Evolutionary conservation across 2,888 invertebrate species (phyloP), one percentile per base, ranked within the genome.

Genomic region (Xylota segnis): DNA sequence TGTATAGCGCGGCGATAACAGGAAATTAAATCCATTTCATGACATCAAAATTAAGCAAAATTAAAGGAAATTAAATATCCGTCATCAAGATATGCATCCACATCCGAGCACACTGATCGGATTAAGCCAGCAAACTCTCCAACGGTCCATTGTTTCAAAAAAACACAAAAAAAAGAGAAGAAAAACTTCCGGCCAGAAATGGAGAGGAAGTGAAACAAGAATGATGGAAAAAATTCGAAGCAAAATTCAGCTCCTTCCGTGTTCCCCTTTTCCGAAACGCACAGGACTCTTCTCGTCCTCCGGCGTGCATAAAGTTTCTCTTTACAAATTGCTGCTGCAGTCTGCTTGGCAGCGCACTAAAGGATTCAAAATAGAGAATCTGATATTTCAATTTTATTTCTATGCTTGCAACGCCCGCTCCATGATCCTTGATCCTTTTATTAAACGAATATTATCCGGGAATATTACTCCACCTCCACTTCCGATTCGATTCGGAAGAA

Each of bases 31-130:
- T 83, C 18, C 56, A 14, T 58, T 52, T 34, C 27, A 34, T 47
- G 34, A 70, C 81, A 76, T 45, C 10, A 56, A 74, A 74, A 50
- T 77, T 54, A 70, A 61, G 47, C 52, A 37, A 56, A 68, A 56
- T 70, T 68, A 32, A 76, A 71, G 82, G 82, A 77, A 77, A 83
- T 83, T 70, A 65, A 83, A 77, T 65, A 77, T 77, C 82, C 77
- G 82, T 52, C 59, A 61, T 65, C 32, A 32, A 50, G 61, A 16
- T 61, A 70, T 63, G 27, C 61, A 76, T 47, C 29, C 54, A 82
- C 61, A 81, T 82, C 61, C 71, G 18, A 16, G 43, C 29, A 40
- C 50, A 59, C 43, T 14, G 43, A 10, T 45, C n/a, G 52, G 54
- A 61, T 66, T 56, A 59, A 61, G 56, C 43, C 29, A 43, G 43